These are phyloP conservation scores for Sinocyclocheilus anophthalmus DNA, from an alignment of 2,113 vertebrate genomes.

Conservation along the genomic window DNA sequence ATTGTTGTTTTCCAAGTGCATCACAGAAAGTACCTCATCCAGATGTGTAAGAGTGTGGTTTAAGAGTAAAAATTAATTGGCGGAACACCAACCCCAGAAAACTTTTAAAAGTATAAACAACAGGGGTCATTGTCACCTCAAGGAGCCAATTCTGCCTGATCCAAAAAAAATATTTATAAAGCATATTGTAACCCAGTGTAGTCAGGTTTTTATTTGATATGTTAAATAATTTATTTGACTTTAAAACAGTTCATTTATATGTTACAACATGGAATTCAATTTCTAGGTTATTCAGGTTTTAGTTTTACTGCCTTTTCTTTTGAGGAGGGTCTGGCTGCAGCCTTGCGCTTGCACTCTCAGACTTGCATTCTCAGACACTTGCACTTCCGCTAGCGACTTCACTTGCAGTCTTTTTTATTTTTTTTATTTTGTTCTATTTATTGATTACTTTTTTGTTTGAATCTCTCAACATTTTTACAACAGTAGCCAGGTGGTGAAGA, in stretches of 20 bases:
- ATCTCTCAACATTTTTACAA: no score
- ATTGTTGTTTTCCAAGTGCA: background rate
- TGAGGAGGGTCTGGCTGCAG: no score
- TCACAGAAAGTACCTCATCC: background rate
- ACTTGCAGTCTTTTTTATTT: no score
- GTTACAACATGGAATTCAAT: background rate
- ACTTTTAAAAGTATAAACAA: no score
- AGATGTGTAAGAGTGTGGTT: background rate
- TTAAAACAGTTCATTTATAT: background rate
- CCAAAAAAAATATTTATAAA: background rate
- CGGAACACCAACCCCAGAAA: no score
- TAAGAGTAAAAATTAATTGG: background rate
- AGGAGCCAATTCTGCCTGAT: background rate
- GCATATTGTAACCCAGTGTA: background rate
- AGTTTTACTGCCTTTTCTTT: background rate
- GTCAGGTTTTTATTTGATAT: background rate
- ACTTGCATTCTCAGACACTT: no score
- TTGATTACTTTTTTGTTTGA: no score
- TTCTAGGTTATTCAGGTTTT: background rate
- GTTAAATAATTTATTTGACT: background rate
- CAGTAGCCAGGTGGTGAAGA: no score
- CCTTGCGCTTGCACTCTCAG: no score
- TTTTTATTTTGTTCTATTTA: no score
- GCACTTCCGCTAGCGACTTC: no score
- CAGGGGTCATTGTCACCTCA: background rate